A percentile compares a stretch with the other conserved stretches of the same genome.
Evolutionary conservation across 2,888 invertebrate genomes (phyloP).

Genomic region (Cyrtodaria siliqua): DNA sequence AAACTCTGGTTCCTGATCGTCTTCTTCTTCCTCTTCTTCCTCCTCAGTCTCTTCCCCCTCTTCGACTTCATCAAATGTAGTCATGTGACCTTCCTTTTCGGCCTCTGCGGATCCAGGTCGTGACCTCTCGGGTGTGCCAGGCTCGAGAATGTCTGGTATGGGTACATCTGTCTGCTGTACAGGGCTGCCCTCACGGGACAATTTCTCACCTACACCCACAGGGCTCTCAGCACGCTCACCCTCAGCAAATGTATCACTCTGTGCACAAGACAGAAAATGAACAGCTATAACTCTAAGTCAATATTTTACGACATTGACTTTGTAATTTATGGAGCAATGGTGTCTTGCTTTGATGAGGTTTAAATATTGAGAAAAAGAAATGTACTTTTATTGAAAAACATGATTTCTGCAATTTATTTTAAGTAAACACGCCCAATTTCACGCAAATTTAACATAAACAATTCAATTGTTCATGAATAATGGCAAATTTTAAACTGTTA

Average conservation of each 20-base stretch:
- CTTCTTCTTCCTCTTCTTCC: conserved; percentile 76
- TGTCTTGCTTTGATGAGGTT: too few relatives aligned
- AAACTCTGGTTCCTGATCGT: conserved; percentile 76
- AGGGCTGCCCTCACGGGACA: conserved; percentile 82
- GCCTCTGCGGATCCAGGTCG: conserved; percentile 62
- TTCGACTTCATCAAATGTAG: conserved; percentile 67
- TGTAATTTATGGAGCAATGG: too few relatives aligned
- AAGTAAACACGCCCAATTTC: too few relatives aligned
- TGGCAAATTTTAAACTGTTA: too few relatives aligned
- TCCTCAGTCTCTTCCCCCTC: conserved; percentile 70
- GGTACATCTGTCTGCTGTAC: conserved; percentile 51
- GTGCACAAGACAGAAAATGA: too few relatives aligned
- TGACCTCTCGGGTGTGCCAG: conserved; percentile 73
- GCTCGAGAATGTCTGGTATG: conserved; percentile 68
- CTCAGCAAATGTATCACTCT: conserved; percentile 82
- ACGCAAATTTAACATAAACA: too few relatives aligned
- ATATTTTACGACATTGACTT: too few relatives aligned
- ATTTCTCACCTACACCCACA: conserved; percentile 77
- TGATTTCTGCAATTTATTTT: too few relatives aligned
- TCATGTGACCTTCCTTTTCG: conserved; percentile 56
- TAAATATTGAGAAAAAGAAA: too few relatives aligned
- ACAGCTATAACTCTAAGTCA: too few relatives aligned
- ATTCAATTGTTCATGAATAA: too few relatives aligned
- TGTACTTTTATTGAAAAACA: too few relatives aligned
- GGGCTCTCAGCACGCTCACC: conserved; percentile 80